These are phyloP conservation scores for Acanthurus tractus DNA, from an alignment of 2,797 vertebrate species.

Conservation along the genomic window DNA sequence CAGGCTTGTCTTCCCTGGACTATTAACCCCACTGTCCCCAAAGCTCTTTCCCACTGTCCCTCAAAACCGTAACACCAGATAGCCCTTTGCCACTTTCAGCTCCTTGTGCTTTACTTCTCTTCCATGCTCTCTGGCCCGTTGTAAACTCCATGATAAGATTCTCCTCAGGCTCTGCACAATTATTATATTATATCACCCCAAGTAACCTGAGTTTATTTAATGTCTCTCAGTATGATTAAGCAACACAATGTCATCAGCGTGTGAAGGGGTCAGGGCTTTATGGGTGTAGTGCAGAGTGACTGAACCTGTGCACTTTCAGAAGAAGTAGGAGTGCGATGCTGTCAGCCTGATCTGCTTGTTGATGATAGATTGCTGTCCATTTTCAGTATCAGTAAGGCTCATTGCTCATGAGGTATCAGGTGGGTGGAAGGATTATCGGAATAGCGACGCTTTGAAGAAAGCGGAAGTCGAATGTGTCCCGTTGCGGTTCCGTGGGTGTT, in stretches of 20 bases:
- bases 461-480: conserved; percentile 67
- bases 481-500: conserved; percentile 72
- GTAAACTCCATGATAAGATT: conserved; percentile 49
- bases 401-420: conserved; percentile 74
- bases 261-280: conserved; percentile 66
- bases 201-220: conserved; percentile 50
- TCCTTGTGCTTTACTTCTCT: conserved; percentile 36
- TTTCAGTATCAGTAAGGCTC: conserved; percentile 76
- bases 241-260: conserved; percentile 45
- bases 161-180: conserved; percentile 14
- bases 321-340: conserved; percentile 63
- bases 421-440: conserved; percentile 83
- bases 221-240: conserved; percentile 52
- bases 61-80: conserved; percentile 68
- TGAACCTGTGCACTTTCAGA: conserved; percentile 63
- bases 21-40: conserved; percentile 92
- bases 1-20: conserved; percentile 93
- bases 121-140: conserved; percentile 27
- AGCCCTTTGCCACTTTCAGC: conserved; percentile 50
- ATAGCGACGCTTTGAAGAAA: conserved; percentile 70
- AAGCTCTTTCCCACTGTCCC: conserved; percentile 70
- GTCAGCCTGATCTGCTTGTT: conserved; percentile 56
- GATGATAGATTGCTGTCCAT: conserved; percentile 78
- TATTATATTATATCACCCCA: conserved; percentile 31
- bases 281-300: conserved; percentile 53